These are phyloP conservation scores for Atrina japonica DNA, from an alignment of 2,888 invertebrate species.

Conservation along the genomic window DNA sequence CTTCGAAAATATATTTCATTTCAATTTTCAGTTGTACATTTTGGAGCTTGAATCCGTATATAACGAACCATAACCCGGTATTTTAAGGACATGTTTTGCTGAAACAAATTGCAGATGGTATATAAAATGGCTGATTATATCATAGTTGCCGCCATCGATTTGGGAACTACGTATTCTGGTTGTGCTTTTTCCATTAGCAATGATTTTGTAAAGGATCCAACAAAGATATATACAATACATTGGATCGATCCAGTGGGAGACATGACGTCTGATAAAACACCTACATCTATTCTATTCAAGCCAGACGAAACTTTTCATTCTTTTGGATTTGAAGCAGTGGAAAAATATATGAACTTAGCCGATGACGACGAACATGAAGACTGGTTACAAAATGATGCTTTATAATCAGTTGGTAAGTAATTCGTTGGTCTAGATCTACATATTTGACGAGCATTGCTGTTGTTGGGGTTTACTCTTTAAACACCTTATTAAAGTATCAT, in stretches of 20 bases:
- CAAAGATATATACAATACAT: background rate
- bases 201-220: constrained; percentile 7
- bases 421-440: no score
- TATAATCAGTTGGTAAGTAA: constrained; percentile 6
- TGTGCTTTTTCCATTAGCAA: background rate
- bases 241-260: background rate
- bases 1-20: no score
- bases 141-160: constrained; percentile 4
- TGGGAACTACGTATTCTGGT: constrained; percentile 16
- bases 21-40: no score
- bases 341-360: background rate
- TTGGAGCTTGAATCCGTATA: no score
- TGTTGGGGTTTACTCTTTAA: no score
- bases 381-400: constrained; percentile 9
- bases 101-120: no score
- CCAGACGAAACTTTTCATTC: background rate
- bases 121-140: background rate
- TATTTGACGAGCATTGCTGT: no score
- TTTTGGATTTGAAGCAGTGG: constrained; percentile 13
- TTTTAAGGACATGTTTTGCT: no score
- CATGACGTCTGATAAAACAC: constrained; percentile 7
- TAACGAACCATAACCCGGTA: no score
- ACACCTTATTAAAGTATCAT: no score
- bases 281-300: constrained; percentile 12
- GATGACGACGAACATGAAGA: background rate